These are phyloP conservation scores for Cheilosia pagana DNA, from an alignment of 2,888 invertebrate genomes.

Conservation along the genomic window DNA sequence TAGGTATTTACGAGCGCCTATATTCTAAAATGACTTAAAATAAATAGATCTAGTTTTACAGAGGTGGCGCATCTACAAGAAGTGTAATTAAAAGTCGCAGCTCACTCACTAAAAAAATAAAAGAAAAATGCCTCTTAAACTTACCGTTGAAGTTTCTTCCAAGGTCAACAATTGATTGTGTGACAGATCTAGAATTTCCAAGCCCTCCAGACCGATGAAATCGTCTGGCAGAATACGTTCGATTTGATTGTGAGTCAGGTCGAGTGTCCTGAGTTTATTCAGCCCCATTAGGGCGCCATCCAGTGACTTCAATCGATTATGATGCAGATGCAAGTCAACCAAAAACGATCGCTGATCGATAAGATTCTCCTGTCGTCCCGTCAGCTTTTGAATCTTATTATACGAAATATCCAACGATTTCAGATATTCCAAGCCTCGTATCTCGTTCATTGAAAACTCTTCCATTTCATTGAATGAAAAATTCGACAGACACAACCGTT, in stretches of 20 bases:
- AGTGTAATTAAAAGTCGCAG: too few relatives aligned
- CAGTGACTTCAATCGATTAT: slow-evolving; percentile 88
- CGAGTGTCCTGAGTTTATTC: slow-evolving; percentile 88
- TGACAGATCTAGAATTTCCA: slow-evolving; percentile 90
- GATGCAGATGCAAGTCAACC: slow-evolving; percentile 89
- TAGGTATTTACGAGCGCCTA: too few relatives aligned
- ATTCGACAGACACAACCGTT: slow-evolving; percentile 88
- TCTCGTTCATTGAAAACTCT: slow-evolving; percentile 92
- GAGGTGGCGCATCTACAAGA: too few relatives aligned
- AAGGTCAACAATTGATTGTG: slow-evolving; percentile 90
- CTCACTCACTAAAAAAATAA: not conserved
- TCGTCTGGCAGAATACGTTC: slow-evolving; percentile 90
- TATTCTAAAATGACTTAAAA: too few relatives aligned
- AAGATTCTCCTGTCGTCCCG: slow-evolving; percentile 89
- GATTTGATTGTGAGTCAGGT: slow-evolving; percentile 90
- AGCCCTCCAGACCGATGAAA: slow-evolving; percentile 89
- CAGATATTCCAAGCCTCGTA: slow-evolving; percentile 89
- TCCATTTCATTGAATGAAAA: slow-evolving; percentile 90
- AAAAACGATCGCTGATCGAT: slow-evolving; percentile 91
- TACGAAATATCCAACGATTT: slow-evolving; percentile 90
- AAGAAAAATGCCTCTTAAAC: slow-evolving; percentile 13
- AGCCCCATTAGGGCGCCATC: slow-evolving; percentile 91
- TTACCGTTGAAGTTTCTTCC: slow-evolving; percentile 92
- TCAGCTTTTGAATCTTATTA: slow-evolving; percentile 88
- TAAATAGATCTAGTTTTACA: too few relatives aligned